A percentile compares a stretch with the other conserved stretches of the same genome.
These are phyloP conservation scores for Acleris holmiana DNA, from an alignment of 2,888 invertebrate species.

Conservation along the genomic window DNA sequence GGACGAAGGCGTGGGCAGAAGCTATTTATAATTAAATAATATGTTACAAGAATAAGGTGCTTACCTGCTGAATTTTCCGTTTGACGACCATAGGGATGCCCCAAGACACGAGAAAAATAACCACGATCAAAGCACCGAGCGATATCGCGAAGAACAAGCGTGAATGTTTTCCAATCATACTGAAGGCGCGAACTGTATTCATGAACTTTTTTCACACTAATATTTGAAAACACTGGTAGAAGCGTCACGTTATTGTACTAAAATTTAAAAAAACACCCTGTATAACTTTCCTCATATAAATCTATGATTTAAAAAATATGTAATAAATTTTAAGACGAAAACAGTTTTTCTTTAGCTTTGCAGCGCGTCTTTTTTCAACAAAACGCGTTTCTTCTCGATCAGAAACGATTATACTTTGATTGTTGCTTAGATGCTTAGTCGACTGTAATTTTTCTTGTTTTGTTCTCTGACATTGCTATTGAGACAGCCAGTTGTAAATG, in stretches of 20 bases:
- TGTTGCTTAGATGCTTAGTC: conserved; percentile 18
- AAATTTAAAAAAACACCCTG: no score
- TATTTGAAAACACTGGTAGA: not conserved
- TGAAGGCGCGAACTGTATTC: conserved; percentile 32
- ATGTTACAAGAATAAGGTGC: no score
- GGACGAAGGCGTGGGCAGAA: no score
- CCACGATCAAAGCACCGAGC: conserved; percentile 61
- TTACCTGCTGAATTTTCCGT: conserved; percentile 77
- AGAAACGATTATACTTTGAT: conserved; percentile 30
- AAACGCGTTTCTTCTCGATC: conserved; percentile 20
- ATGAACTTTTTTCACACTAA: not conserved
- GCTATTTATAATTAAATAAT: no score
- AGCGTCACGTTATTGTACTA: no score
- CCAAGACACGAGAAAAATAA: conserved; percentile 74
- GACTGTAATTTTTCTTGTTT: conserved; percentile 26
- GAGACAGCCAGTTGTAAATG: conserved; percentile 19
- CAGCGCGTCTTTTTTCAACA: conserved; percentile 16
- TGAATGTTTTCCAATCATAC: conserved; percentile 68
- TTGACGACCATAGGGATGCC: conserved; percentile 77
- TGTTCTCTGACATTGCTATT: conserved; percentile 21
- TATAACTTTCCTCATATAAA: no score
- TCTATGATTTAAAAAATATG: no score
- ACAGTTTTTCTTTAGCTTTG: not conserved
- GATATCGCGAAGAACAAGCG: conserved; percentile 65
- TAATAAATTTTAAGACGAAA: not conserved